Evolutionary conservation across 2,888 invertebrate species (phyloP).

Genomic region (Phengaris alcon): DNA sequence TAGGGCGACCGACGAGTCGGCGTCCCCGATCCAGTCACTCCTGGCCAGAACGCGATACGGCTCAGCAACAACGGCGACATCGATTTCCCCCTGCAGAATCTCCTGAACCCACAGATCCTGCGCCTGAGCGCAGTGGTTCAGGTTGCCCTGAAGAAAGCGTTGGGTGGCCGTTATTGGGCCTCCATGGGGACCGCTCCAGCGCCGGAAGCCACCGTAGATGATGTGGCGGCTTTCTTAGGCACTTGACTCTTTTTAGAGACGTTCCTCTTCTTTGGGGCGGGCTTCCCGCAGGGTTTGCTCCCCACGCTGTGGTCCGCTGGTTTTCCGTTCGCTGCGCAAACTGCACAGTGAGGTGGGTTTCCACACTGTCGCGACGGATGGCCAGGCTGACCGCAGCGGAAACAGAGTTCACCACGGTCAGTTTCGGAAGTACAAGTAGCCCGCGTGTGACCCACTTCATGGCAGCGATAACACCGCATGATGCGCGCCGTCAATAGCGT

Average conservation of each 20-base stretch:
- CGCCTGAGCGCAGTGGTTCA: constrained; percentile 24
- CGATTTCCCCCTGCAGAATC: too few species aligned
- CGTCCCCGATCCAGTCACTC: too few species aligned
- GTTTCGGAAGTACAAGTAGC: constrained; percentile 21
- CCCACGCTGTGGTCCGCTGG: background rate
- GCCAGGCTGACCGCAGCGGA: constrained; percentile 37
- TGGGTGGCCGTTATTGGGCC: background rate
- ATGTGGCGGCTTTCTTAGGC: background rate
- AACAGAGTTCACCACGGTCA: constrained; percentile 30
- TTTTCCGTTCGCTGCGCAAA: background rate
- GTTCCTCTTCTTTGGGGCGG: background rate
- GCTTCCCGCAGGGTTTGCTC: background rate
- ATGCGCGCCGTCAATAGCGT: too few species aligned
- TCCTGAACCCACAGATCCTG: background rate
- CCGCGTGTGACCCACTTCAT: constrained; percentile 32
- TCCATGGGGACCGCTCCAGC: background rate
- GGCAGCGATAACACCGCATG: background rate
- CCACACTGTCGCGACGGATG: background rate
- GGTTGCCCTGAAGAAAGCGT: background rate
- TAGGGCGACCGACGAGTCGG: too few species aligned
- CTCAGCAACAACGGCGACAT: too few species aligned
- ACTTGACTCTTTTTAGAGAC: background rate
- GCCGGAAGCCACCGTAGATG: background rate
- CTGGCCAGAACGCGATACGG: too few species aligned
- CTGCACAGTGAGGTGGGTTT: background rate